Evolutionary conservation across 1,140 invertebrate species (phyloP).

Genomic region (Bradysia coprophila): DNA sequence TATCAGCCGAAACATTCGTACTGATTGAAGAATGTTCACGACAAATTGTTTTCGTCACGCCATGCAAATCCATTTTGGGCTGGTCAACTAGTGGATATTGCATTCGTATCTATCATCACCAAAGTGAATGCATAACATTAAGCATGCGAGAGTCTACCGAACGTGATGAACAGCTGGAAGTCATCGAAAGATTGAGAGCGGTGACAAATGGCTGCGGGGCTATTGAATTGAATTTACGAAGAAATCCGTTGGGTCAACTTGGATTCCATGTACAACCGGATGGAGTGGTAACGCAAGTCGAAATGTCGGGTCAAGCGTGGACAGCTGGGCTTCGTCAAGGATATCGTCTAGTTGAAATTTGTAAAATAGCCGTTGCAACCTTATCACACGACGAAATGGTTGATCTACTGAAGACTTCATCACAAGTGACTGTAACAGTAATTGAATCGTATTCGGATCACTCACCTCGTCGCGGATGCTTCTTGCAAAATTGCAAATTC

Average conservation of each 20-base stretch:
- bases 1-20: slow-evolving; percentile 74
- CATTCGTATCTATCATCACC: slow-evolving; percentile 51
- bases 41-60: slow-evolving; percentile 73
- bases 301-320: slow-evolving; percentile 70
- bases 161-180: slow-evolving; percentile 60
- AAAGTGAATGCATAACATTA: slow-evolving; percentile 69
- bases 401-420: slow-evolving; percentile 78
- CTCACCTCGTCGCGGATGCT: slow-evolving; percentile 37
- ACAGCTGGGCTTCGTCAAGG: slow-evolving; percentile 78
- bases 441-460: slow-evolving; percentile 27
- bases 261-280: slow-evolving; percentile 94
- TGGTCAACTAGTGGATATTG: slow-evolving; percentile 30
- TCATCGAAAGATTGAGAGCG: slow-evolving; percentile 46
- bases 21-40: slow-evolving; percentile 66
- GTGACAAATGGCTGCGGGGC: slow-evolving; percentile 57
- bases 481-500: slow-evolving; percentile 46
- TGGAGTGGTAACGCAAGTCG: slow-evolving; percentile 87
- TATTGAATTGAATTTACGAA: slow-evolving; percentile 46
- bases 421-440: slow-evolving; percentile 65
- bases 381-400: slow-evolving; percentile 87
- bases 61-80: slow-evolving; percentile 60
- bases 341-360: slow-evolving; percentile 81
- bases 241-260: slow-evolving; percentile 70
- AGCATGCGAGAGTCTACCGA: slow-evolving; percentile 44
- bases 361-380: slow-evolving; percentile 75